Conservation (phyloP, 1,140 invertebrate genomes). For the Phortica variegata region DNA sequence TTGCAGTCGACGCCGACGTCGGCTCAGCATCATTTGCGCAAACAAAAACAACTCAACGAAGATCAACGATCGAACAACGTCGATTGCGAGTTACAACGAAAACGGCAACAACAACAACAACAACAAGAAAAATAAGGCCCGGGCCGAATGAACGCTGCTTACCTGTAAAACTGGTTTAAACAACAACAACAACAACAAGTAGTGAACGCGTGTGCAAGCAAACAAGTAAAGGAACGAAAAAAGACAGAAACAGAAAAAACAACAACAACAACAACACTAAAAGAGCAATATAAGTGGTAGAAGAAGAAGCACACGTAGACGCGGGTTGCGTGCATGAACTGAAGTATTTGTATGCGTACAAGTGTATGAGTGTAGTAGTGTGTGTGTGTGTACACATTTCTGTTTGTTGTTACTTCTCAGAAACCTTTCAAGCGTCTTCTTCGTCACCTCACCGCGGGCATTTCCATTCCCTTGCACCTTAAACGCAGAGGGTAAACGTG, state of each 20-base stretch:
- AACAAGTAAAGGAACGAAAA: background rate
- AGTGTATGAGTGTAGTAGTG: background rate
- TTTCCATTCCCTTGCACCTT: slow-evolving; percentile 4
- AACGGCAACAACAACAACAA: no score
- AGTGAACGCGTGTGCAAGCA: no score
- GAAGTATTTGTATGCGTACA: slow-evolving; percentile 6
- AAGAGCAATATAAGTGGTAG: no score
- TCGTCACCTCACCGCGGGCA: slow-evolving; percentile 1
- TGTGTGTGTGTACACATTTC: slow-evolving; percentile 4
- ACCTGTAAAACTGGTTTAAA: slow-evolving; percentile 47
- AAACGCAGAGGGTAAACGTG: no score
- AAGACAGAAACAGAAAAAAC: background rate
- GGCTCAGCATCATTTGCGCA: slow-evolving; percentile 33
- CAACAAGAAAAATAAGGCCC: no score
- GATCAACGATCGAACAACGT: no score
- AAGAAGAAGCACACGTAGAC: slow-evolving; percentile 12
- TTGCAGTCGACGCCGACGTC: slow-evolving; percentile 22
- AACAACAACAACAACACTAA: slow-evolving; percentile 6
- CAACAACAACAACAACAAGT: slow-evolving; percentile 16
- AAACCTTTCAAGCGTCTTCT: slow-evolving; percentile 44
- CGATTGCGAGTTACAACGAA: no score
- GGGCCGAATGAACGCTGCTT: slow-evolving; percentile 16
- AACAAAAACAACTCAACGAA: background rate
- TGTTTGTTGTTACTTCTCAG: slow-evolving; percentile 36
- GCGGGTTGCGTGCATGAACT: slow-evolving; percentile 14